A percentile compares a stretch with the other conserved stretches of the same genome.
Evolutionary conservation across 2,888 invertebrate genomes (phyloP).

Genomic region (Leistus spinibarbis): DNA sequence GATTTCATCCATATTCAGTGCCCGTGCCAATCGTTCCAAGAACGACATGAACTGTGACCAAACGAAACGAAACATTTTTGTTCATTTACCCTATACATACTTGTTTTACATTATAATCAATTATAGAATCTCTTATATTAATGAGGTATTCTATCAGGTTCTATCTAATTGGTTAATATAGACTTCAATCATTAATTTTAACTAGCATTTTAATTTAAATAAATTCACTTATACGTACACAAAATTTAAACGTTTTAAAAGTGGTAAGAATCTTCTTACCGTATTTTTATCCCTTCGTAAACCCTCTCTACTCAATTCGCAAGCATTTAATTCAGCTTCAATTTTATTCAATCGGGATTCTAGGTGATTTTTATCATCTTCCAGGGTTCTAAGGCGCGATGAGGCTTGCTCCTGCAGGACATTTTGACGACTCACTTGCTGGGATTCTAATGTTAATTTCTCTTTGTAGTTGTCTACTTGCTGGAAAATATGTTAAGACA

Average conservation of each 20-base stretch:
- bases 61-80: background rate
- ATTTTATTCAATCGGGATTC: slow-evolving; percentile 78
- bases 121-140: background rate
- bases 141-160: background rate
- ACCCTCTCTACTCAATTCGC: slow-evolving; percentile 73
- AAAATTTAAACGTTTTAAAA: slow-evolving; percentile 48
- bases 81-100: background rate
- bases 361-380: slow-evolving; percentile 75
- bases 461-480: slow-evolving; percentile 79
- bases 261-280: too few relatives aligned
- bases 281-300: slow-evolving; percentile 78
- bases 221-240: background rate
- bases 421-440: slow-evolving; percentile 72
- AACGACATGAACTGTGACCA: slow-evolving; percentile 75
- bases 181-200: background rate
- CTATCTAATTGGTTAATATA: background rate
- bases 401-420: slow-evolving; percentile 70
- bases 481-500: slow-evolving; percentile 55
- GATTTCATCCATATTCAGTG: slow-evolving; percentile 84
- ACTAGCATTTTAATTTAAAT: background rate
- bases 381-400: slow-evolving; percentile 69
- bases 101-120: background rate
- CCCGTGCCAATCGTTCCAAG: slow-evolving; percentile 80
- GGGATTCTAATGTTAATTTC: slow-evolving; percentile 73
- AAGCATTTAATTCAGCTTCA: slow-evolving; percentile 77